These are phyloP conservation scores for Notodonta dromedarius DNA, from an alignment of 2,888 invertebrate species.

Conservation along the genomic window DNA sequence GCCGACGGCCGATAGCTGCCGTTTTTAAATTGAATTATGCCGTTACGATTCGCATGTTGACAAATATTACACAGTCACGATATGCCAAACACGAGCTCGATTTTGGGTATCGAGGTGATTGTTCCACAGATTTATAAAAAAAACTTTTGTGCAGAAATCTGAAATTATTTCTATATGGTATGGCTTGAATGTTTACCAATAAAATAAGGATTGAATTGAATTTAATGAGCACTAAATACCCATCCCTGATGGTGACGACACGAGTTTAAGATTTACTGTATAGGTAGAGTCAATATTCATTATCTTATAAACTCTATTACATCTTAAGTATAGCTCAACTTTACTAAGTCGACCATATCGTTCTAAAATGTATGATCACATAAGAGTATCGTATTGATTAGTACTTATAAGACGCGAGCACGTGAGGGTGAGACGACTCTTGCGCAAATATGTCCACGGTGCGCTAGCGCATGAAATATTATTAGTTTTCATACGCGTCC, in stretches of 20 bases:
- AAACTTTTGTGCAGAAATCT: too few relatives aligned
- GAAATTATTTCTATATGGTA: too few relatives aligned
- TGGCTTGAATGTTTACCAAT: too few relatives aligned
- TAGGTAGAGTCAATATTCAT: too few relatives aligned
- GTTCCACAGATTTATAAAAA: background rate
- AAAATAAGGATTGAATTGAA: too few relatives aligned
- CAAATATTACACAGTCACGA: constrained; percentile 43
- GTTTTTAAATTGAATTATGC: constrained; percentile 56
- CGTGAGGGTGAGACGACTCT: constrained; percentile 41
- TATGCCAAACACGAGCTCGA: background rate
- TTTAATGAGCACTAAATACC: too few relatives aligned
- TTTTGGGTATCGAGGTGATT: background rate
- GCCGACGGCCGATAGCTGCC: constrained; percentile 51
- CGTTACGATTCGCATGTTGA: constrained; percentile 40
- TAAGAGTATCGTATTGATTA: constrained; percentile 27
- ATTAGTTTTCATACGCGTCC: constrained; percentile 70
- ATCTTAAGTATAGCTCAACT: too few relatives aligned
- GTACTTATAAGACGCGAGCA: constrained; percentile 32
- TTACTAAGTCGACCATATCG: background rate
- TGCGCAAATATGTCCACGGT: constrained; percentile 61
- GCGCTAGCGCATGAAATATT: constrained; percentile 64
- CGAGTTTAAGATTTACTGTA: too few relatives aligned
- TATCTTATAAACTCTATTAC: too few relatives aligned
- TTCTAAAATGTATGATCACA: background rate
- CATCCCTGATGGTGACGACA: too few relatives aligned